Percentiles rank a stretch among this genome's conserved stretches.
These are phyloP conservation scores for Spinus pinus DNA, from an alignment of 2,797 vertebrate species.

Conservation along the genomic window DNA sequence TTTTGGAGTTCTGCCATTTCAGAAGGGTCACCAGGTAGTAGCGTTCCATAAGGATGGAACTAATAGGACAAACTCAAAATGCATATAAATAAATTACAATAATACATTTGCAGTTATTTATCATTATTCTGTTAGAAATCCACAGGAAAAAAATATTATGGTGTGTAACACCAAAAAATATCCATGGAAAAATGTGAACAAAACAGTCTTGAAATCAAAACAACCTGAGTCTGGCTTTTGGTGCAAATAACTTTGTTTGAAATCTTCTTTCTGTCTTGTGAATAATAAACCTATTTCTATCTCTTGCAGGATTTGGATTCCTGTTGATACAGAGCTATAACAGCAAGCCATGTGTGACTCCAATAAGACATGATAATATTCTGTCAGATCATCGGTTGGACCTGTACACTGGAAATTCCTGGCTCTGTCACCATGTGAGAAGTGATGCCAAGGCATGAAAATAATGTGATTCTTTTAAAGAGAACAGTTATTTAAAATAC, in stretches of 20 bases:
- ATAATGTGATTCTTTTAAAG: constrained; percentile 61
- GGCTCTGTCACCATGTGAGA: constrained; percentile 18
- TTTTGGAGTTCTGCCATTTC: constrained; percentile 12
- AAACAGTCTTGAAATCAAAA: constrained; percentile 15
- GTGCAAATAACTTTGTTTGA: constrained; percentile 17
- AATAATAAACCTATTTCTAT: constrained; percentile 9
- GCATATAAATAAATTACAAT: background rate
- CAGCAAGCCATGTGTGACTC: constrained; percentile 26
- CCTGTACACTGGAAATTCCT: constrained; percentile 50
- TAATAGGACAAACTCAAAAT: background rate
- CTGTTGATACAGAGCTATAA: background rate
- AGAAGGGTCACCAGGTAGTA: background rate
- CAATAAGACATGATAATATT: constrained; percentile 49
- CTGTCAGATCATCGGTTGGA: constrained; percentile 51
- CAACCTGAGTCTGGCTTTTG: background rate
- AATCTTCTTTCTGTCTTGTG: constrained; percentile 10
- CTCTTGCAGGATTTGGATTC: constrained; percentile 12
- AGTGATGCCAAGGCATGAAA: constrained; percentile 59
- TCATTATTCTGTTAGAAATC: background rate
- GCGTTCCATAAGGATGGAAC: background rate
- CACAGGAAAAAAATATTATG: background rate
- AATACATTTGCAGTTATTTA: background rate
- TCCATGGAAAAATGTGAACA: background rate
- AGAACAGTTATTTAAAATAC: constrained; percentile 63
- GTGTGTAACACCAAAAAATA: background rate